A percentile compares a stretch with the other conserved stretches of the same genome.
Conservation (phyloP, 2,113 vertebrate species). For the Colinus virginianus region DNA sequence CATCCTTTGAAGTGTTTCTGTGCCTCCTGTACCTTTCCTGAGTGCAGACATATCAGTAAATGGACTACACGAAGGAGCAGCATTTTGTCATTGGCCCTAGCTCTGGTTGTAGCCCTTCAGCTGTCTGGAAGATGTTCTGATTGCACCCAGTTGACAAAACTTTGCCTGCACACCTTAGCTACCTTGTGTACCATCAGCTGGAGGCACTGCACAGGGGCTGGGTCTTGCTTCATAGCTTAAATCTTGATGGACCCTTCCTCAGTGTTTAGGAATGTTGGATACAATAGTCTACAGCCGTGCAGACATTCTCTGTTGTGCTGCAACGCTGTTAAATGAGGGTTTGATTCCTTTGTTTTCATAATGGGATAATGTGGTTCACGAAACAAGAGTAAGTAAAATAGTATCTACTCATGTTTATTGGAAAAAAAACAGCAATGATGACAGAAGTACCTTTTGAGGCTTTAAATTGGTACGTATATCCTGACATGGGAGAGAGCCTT, state of each 20-base stretch:
- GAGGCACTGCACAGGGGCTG: background rate
- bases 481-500: background rate
- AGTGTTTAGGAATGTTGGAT: background rate
- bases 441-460: background rate
- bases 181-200: background rate
- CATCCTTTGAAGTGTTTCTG: background rate
- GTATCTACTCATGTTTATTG: background rate
- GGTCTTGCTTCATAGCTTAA: background rate
- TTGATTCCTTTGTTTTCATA: background rate
- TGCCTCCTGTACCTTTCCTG: background rate
- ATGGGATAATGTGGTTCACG: background rate
- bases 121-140: background rate
- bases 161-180: background rate
- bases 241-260: background rate
- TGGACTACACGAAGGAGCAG: background rate
- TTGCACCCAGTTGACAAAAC: background rate
- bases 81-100: background rate
- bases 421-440: background rate
- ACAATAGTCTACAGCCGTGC: no score
- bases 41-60: conserved; percentile 50
- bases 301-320: background rate
- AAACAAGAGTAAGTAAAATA: background rate
- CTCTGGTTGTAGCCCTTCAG: conserved; percentile 9
- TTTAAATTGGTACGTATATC: background rate
- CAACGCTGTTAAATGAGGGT: background rate